Conservation (phyloP, 2,888 invertebrate genomes). For the Syrista parreyssii region DNA sequence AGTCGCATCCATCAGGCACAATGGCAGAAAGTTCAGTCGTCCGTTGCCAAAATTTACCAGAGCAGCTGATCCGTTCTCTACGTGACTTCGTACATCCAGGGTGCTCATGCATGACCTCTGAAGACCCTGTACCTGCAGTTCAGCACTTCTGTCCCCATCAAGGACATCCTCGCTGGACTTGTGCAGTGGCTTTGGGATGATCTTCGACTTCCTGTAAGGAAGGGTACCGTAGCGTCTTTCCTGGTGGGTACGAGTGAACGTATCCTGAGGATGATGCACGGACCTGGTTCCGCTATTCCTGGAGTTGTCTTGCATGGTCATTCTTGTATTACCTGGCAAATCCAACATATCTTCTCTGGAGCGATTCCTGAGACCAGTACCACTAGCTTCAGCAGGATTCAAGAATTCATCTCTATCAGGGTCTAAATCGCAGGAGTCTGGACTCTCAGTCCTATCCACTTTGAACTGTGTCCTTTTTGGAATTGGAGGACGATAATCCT, state of each 20-base stretch:
- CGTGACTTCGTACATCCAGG: conserved; percentile 37
- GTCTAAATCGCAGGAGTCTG: not conserved
- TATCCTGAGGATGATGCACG: not conserved
- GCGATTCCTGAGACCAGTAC: not conserved
- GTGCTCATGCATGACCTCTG: conserved; percentile 43
- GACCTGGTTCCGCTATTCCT: not conserved
- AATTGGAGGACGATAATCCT: not conserved
- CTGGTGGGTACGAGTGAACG: conserved; percentile 1
- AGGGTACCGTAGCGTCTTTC: conserved; percentile 51
- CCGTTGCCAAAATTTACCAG: not conserved
- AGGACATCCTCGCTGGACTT: conserved; percentile 55
- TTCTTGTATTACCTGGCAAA: not conserved
- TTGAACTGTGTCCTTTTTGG: not conserved
- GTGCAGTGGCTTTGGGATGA: conserved; percentile 37
- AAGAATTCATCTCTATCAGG: not conserved
- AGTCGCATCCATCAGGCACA: conserved; percentile 53
- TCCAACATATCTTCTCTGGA: not conserved
- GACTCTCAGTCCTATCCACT: not conserved
- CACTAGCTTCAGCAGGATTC: not conserved
- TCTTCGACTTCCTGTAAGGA: conserved; percentile 43
- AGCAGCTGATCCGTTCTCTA: conserved; percentile 15
- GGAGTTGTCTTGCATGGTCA: not conserved
- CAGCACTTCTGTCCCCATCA: conserved; percentile 42
- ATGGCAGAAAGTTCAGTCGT: conserved; percentile 16
- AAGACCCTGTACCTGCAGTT: conserved; percentile 23